Percentiles rank a stretch among this genome's conserved stretches.
Conservation (phyloP, 2,113 vertebrate genomes). For the Scartelaos histophorus region DNA sequence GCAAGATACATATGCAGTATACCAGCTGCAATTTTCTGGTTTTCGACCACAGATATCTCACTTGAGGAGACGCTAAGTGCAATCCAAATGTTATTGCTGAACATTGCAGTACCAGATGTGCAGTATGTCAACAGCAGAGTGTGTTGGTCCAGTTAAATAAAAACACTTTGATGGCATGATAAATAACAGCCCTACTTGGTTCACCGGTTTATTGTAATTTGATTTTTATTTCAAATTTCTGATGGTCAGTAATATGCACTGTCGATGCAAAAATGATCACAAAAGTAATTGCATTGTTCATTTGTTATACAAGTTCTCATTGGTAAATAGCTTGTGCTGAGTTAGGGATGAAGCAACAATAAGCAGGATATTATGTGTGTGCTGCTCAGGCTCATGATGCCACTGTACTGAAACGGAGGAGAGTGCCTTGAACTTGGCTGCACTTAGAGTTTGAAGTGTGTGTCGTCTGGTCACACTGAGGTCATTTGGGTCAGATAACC, state of each 20-base stretch:
- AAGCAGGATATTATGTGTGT: too few species aligned
- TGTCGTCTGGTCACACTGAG: slow-evolving; percentile 51
- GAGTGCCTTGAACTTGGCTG: slow-evolving; percentile 21
- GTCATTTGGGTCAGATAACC: slow-evolving; percentile 61
- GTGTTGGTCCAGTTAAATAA: slow-evolving; percentile 14
- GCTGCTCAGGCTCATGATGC: not conserved
- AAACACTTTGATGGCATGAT: slow-evolving; percentile 45
- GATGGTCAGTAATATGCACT: too few species aligned
- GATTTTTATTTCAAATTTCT: too few species aligned
- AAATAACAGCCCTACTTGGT: too few species aligned
- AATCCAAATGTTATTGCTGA: slow-evolving; percentile 21
- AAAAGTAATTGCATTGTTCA: too few species aligned
- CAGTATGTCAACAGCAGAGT: slow-evolving; percentile 31
- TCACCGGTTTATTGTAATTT: too few species aligned
- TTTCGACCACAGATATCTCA: not conserved
- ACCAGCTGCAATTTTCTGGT: slow-evolving; percentile 5
- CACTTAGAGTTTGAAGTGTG: not conserved
- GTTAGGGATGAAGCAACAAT: too few species aligned
- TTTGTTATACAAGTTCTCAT: too few species aligned
- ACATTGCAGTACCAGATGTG: slow-evolving; percentile 49
- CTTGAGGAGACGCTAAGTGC: slow-evolving; percentile 18
- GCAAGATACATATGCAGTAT: slow-evolving; percentile 26
- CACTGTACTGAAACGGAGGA: not conserved
- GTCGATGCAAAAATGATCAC: too few species aligned
- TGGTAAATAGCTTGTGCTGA: too few species aligned